Conservation (phyloP, 2,888 invertebrate species). For the Trachelus troglodyta region DNA sequence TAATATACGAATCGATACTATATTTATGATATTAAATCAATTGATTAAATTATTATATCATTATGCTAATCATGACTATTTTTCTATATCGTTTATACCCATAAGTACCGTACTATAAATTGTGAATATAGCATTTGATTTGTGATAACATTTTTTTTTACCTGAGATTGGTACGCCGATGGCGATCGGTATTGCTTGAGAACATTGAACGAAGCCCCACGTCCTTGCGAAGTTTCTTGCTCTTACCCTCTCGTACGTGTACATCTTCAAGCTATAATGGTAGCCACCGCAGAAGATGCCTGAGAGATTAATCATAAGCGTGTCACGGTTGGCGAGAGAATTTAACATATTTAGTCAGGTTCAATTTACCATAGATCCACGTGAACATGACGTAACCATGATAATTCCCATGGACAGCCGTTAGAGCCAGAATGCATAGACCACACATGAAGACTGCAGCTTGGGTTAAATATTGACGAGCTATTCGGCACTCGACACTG, state of each 20-base stretch:
- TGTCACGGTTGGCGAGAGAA: neutral
- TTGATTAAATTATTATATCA: no score
- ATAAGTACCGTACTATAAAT: no score
- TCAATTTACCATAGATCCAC: slow-evolving; percentile 78
- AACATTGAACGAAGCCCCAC: slow-evolving; percentile 90
- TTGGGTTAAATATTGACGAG: slow-evolving; percentile 85
- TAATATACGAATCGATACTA: no score
- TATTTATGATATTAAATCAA: no score
- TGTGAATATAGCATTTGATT: no score
- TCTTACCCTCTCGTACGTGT: slow-evolving; percentile 87
- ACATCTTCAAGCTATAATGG: slow-evolving; percentile 89
- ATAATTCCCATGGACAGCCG: slow-evolving; percentile 81
- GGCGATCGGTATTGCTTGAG: slow-evolving; percentile 86
- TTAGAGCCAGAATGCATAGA: slow-evolving; percentile 80
- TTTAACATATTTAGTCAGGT: neutral
- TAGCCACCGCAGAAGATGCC: slow-evolving; percentile 90
- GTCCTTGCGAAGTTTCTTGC: slow-evolving; percentile 88
- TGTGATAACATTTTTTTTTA: slow-evolving; percentile 52
- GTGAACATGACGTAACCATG: slow-evolving; percentile 84
- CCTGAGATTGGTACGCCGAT: slow-evolving; percentile 87
- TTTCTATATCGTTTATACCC: no score
- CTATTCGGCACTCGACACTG: slow-evolving; percentile 86
- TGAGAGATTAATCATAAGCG: slow-evolving; percentile 50
- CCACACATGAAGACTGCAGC: slow-evolving; percentile 84
- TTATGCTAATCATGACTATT: no score